These are phyloP conservation scores for Merluccius polli DNA, from an alignment of 2,797 vertebrate species.

Conservation along the genomic window DNA sequence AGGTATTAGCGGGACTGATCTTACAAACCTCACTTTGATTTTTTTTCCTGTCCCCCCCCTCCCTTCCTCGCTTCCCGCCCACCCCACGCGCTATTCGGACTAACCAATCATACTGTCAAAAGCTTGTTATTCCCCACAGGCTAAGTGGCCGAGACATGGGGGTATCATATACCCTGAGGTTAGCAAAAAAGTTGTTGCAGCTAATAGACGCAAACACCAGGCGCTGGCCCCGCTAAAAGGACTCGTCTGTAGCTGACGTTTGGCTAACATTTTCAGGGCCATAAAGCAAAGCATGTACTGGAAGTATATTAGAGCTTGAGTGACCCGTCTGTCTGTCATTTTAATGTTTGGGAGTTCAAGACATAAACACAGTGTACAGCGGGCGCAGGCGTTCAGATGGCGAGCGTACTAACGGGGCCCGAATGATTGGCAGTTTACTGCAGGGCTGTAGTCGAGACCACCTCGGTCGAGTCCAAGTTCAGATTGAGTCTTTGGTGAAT, in stretches of 20 bases:
- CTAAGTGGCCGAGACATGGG: conserved; percentile 35
- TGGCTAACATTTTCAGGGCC: conserved; percentile 1
- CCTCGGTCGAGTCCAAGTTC: too few relatives aligned
- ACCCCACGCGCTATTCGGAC: conserved; percentile 23
- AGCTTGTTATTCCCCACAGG: conserved; percentile 38
- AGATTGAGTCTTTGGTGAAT: too few relatives aligned
- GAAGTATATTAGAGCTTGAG: not conserved
- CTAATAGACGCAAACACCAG: conserved; percentile 29
- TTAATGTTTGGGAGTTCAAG: not conserved
- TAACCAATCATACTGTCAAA: conserved; percentile 60
- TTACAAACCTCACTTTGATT: conserved; percentile 65
- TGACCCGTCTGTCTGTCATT: not conserved
- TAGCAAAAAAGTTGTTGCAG: conserved; percentile 25
- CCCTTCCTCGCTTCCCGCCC: conserved; percentile 36
- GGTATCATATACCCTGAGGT: conserved; percentile 33
- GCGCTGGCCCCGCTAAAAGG: conserved; percentile 6
- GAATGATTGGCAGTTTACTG: too few relatives aligned
- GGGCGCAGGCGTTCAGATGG: too few relatives aligned
- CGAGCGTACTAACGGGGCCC: too few relatives aligned
- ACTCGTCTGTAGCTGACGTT: not conserved
- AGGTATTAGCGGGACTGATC: conserved; percentile 74
- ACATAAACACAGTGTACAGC: too few relatives aligned
- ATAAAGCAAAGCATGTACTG: not conserved
- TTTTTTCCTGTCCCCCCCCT: not conserved
- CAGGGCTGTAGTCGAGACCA: too few relatives aligned